Percentiles rank a stretch among this genome's conserved stretches.
phyloP scores from a whole-genome alignment of 2,888 invertebrate species.

The Leptinotarsa tumamoca region DNA sequence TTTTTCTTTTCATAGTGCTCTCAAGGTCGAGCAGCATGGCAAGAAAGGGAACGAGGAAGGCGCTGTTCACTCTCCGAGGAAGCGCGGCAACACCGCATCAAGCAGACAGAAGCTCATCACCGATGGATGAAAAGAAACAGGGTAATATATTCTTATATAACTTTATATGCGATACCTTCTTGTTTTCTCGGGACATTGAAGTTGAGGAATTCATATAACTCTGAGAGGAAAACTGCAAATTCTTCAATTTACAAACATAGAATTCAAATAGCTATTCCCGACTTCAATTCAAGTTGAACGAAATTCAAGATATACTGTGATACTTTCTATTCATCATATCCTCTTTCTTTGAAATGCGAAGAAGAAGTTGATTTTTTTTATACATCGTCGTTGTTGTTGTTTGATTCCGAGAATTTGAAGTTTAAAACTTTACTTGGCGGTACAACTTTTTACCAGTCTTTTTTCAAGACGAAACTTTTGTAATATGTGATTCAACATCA shows the following conservation, averaged over 20 bases:
- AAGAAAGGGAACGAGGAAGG: constrained; percentile 73
- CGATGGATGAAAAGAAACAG: constrained; percentile 90
- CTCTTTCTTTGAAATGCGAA: not conserved
- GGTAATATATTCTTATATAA: constrained; percentile 68
- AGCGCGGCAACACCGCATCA: constrained; percentile 72
- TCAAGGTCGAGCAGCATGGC: constrained; percentile 87
- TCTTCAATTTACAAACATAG: constrained; percentile 36
- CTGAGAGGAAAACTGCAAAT: constrained; percentile 28
- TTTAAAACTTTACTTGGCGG: not conserved
- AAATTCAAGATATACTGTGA: constrained; percentile 4
- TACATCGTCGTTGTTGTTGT: not conserved
- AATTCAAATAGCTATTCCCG: constrained; percentile 20
- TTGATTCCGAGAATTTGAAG: not conserved
- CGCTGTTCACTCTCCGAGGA: constrained; percentile 78
- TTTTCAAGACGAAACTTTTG: not conserved
- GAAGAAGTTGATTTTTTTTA: not conserved
- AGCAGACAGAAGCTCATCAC: constrained; percentile 74
- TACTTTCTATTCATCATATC: constrained; percentile 9
- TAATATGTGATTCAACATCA: not conserved
- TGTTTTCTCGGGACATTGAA: not conserved
- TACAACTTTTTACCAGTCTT: not conserved
- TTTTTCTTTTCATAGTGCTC: constrained; percentile 73
- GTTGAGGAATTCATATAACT: not conserved
- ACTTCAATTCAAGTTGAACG: constrained; percentile 9
- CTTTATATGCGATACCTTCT: not conserved